Evolutionary conservation across 2,888 invertebrate genomes (phyloP).

Genomic region (Philhelius pedissequus): DNA sequence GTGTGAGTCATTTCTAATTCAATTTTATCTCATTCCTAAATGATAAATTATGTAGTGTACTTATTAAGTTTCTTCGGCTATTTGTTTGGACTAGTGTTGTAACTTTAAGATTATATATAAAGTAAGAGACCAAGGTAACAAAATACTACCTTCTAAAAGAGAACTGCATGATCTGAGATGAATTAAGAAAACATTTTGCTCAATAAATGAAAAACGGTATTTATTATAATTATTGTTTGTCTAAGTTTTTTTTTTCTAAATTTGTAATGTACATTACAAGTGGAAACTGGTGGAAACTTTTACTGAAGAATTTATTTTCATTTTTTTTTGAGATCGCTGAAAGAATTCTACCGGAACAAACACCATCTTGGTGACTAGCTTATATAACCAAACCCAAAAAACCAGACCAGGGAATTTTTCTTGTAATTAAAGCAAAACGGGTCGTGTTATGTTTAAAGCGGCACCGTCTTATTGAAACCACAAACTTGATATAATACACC

Average conservation of each 20-base stretch:
- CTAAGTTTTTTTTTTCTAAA: neutral
- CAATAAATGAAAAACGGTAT: neutral
- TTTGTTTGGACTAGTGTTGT: neutral
- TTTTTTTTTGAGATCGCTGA: neutral
- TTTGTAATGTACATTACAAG: neutral
- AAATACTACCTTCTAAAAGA: neutral
- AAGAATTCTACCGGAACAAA: no score
- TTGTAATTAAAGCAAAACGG: no score
- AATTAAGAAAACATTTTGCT: neutral
- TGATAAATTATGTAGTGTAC: neutral
- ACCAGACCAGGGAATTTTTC: no score
- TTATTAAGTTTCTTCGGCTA: neutral
- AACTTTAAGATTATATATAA: neutral
- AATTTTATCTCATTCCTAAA: slow-evolving; percentile 7
- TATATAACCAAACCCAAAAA: no score
- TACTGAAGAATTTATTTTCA: no score
- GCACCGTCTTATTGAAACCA: no score
- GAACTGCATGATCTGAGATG: neutral
- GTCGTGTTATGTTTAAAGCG: no score
- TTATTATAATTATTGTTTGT: neutral
- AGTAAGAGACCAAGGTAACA: neutral
- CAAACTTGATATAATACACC: no score
- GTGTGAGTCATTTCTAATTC: slow-evolving; percentile 77
- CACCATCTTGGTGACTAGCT: no score
- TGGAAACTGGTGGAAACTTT: no score